Base-by-base conservation (phyloP, 2,797 vertebrate species). In the Sebastiscus tertius region DNA sequence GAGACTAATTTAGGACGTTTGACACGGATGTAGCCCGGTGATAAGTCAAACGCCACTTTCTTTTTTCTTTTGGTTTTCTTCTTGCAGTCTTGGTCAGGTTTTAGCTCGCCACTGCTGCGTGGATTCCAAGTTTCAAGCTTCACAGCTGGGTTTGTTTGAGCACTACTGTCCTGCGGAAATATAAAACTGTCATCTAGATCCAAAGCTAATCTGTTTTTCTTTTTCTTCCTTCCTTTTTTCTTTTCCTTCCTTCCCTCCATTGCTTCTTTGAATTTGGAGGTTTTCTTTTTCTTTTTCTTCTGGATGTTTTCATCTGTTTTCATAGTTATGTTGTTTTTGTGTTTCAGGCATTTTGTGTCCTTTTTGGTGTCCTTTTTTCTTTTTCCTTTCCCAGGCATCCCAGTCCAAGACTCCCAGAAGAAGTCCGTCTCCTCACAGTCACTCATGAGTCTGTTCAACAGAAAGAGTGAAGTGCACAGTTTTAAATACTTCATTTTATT, bases 41-140 rank as follows among this genome's bases (percentile, higher is more conserved):
- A 76, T 13, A 91, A 80, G 55, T 90, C 87, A 77, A 96, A 96
- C 4, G 12, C 74, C 24, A 96, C 95, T 68, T 79, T 95, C 76
- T 93, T 96, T 85, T 90, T 94, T 8, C 12, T 78, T 68, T 77
- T 88, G 5, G 3, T 4, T 71, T 89, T 89, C 64, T 88, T 89
- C 29, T 46, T 80, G 59, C 49, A 29, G 26, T 61, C 65, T 54
- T n/a, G 49, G 36, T 71, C 74, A 0, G 14, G 14, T 8, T 63
- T 46, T 8, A 39, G 39, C 14, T 61, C 39, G 31, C 67, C 36
- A 7, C 13, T 16, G 27, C 49, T 65, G 11, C 20, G 4, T 4
- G 10, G 29, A 22, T 27, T 49, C 2, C 22, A 11, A 2, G 62
- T 36, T 7, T 55, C 18, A 1, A 60, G 8, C 8, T 54, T 42